Evolutionary conservation across 2,888 invertebrate species (phyloP).

Genomic region (Drosophila hamatofila): DNA sequence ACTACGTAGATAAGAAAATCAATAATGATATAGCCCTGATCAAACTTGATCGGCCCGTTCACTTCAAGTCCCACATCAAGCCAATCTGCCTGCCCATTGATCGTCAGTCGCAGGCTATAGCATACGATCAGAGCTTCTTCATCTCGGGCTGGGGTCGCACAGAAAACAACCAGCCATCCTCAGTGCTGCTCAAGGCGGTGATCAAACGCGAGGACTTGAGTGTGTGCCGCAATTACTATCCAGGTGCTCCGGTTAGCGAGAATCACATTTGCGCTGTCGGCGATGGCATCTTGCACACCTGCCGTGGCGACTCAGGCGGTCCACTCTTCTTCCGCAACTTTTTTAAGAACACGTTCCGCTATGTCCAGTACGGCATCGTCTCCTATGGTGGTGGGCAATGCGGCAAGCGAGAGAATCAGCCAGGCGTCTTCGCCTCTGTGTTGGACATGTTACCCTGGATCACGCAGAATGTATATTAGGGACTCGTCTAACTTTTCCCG

Average conservation of each 20-base stretch:
- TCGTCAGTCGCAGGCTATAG: conserved; percentile 22
- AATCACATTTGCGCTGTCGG: conserved; percentile 82
- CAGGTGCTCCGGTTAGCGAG: conserved; percentile 48
- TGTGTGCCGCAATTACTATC: conserved; percentile 70
- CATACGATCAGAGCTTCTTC: conserved; percentile 54
- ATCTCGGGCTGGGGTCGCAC: conserved; percentile 83
- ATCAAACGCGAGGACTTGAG: conserved; percentile 50
- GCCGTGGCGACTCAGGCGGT: conserved; percentile 81
- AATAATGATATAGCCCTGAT: conserved; percentile 88
- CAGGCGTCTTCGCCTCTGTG: conserved; percentile 87
- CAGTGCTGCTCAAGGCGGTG: conserved; percentile 68
- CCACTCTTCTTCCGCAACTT: conserved; percentile 67
- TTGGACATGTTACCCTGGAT: conserved; percentile 87
- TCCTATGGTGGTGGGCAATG: conserved; percentile 88
- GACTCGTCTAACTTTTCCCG: neutral
- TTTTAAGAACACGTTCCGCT: conserved; percentile 61
- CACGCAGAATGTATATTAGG: conserved; percentile 73
- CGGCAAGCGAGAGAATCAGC: conserved; percentile 84
- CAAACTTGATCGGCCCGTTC: conserved; percentile 80
- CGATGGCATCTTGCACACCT: conserved; percentile 57
- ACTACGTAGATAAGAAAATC: conserved; percentile 84
- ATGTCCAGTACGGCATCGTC: conserved; percentile 87
- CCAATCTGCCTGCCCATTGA: conserved; percentile 82
- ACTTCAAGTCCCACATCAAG: conserved; percentile 69
- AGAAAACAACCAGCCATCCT: conserved; percentile 53